Conservation (phyloP, 2,888 invertebrate species). For the Brachyopa scutellaris region DNA sequence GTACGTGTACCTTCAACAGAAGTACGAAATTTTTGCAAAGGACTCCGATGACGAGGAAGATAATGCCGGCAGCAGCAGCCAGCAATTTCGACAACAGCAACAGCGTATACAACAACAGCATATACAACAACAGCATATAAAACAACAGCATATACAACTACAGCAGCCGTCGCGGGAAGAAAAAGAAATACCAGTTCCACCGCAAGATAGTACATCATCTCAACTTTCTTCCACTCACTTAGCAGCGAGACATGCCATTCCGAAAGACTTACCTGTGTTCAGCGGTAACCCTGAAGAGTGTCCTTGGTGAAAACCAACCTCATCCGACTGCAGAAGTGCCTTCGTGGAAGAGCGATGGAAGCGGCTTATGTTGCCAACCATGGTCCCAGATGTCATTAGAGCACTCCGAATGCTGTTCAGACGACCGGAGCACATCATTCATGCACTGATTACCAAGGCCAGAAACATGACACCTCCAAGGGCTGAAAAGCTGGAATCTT, state of each 20-base stretch:
- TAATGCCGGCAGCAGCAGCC: too few relatives aligned
- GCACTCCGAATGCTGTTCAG: constrained; percentile 29
- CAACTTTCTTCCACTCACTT: constrained; percentile 1
- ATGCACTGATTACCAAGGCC: constrained; percentile 11
- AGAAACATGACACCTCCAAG: constrained; percentile 9
- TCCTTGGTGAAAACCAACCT: constrained; percentile 21
- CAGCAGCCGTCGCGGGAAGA: too few relatives aligned
- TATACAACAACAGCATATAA: too few relatives aligned
- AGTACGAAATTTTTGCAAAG: constrained; percentile 4
- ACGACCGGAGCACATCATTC: not conserved
- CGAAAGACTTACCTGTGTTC: constrained; percentile 8
- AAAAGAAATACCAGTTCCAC: not conserved
- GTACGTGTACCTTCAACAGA: constrained; percentile 3
- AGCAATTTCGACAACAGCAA: too few relatives aligned
- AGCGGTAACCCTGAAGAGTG: constrained; percentile 21
- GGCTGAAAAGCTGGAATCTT: not conserved
- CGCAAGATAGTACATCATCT: not conserved
- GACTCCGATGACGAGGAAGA: constrained; percentile 1
- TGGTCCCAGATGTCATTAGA: constrained; percentile 20
- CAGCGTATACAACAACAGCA: not conserved
- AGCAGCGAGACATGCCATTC: constrained; percentile 12
- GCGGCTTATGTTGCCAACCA: constrained; percentile 9
- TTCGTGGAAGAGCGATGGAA: constrained; percentile 13
- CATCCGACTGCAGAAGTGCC: constrained; percentile 17
- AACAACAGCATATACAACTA: too few relatives aligned